Evolutionary conservation across 1,140 invertebrate species (phyloP).

Genomic region (Apocrypta bakeri): DNA sequence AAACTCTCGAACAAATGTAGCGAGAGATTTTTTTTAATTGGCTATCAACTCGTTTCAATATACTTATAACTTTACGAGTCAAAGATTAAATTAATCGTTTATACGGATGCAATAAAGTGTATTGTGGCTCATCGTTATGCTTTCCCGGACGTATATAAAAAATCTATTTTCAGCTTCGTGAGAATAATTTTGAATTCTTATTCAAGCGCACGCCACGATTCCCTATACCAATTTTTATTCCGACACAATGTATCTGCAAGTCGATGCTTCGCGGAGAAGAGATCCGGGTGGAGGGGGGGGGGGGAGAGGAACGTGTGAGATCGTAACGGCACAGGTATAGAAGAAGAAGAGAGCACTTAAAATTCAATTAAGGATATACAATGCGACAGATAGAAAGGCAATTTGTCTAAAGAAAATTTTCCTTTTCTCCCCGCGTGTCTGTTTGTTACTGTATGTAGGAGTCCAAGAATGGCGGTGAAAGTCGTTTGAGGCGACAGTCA

Average conservation of each 20-base stretch:
- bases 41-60: too few relatives aligned
- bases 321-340: not conserved
- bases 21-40: too few relatives aligned
- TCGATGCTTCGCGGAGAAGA: too few relatives aligned
- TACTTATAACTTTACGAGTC: too few relatives aligned
- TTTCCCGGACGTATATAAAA: too few relatives aligned
- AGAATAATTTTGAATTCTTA: too few relatives aligned
- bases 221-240: not conserved
- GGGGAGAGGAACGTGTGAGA: not conserved
- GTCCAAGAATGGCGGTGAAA: conserved; percentile 42
- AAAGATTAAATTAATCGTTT: too few relatives aligned
- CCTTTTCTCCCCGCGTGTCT: conserved; percentile 1
- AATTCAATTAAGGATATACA: conserved; percentile 46
- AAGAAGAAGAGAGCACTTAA: conserved; percentile 32
- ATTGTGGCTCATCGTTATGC: too few relatives aligned
- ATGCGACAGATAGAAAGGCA: conserved; percentile 48
- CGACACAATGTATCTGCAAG: not conserved
- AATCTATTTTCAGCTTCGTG: too few relatives aligned
- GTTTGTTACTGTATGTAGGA: conserved; percentile 35
- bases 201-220: not conserved
- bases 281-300: conserved; percentile 11
- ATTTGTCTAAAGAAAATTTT: conserved; percentile 43
- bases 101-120: too few relatives aligned
- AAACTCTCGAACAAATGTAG: too few relatives aligned
- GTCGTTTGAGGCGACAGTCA: conserved; percentile 41